Conservation (phyloP, 2,113 vertebrate species). For the Hystrix brachyura region DNA sequence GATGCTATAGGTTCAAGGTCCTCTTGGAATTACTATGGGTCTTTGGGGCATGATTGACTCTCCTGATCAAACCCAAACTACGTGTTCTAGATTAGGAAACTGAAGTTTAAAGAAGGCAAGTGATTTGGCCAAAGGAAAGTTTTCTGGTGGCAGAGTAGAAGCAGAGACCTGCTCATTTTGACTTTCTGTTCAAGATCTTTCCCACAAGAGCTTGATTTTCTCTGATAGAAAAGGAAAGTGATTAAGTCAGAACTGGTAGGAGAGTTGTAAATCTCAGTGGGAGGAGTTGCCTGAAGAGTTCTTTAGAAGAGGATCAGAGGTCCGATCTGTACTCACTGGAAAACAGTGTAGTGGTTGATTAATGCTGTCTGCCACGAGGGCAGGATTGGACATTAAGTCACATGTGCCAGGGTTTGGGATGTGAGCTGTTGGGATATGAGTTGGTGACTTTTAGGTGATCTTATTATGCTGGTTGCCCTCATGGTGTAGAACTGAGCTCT, state of each 20-base stretch:
- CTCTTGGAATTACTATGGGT: not conserved
- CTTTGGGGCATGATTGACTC: not conserved
- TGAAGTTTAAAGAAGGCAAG: not conserved
- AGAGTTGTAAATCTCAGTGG: not conserved
- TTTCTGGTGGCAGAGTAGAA: not conserved
- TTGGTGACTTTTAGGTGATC: not conserved
- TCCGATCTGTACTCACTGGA: not conserved
- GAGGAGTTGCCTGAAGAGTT: not conserved
- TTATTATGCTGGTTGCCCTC: not conserved
- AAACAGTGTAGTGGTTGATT: not conserved
- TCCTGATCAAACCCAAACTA: slow-evolving; percentile 10
- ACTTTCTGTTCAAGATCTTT: not conserved
- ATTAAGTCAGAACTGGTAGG: not conserved
- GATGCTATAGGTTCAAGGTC: not conserved
- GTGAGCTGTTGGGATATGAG: not conserved
- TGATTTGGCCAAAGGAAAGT: not conserved
- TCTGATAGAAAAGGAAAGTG: not conserved
- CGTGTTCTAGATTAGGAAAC: not conserved
- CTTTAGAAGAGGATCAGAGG: not conserved
- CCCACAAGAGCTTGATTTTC: not conserved
- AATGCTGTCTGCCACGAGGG: not conserved
- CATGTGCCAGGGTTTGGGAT: not conserved
- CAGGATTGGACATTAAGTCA: not conserved
- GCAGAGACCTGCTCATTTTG: not conserved
- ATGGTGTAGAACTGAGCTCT: not conserved